Conservation (phyloP, 2,888 invertebrate genomes). For the Brachyptera risi region DNA sequence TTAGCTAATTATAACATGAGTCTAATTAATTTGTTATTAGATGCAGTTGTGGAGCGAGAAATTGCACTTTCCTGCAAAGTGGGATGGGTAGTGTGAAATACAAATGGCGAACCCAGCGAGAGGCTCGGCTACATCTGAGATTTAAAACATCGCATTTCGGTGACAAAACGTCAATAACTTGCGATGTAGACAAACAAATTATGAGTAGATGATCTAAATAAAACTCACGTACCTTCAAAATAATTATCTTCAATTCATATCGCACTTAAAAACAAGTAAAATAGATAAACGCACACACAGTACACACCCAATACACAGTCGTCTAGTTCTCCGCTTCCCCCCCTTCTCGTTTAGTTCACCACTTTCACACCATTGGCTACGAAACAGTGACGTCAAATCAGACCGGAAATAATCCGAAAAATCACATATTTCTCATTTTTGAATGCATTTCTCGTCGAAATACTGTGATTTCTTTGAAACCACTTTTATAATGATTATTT, state of each 20-base stretch:
- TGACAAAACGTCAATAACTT: not conserved
- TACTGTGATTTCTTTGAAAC: too few relatives aligned
- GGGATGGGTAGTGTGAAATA: constrained; percentile 1
- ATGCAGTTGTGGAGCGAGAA: too few relatives aligned
- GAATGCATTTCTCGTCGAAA: too few relatives aligned
- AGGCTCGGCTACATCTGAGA: constrained; percentile 21
- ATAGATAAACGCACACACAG: constrained; percentile 15
- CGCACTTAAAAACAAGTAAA: constrained; percentile 28
- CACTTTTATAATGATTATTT: too few relatives aligned
- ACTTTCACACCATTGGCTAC: not conserved
- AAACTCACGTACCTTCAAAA: constrained; percentile 25
- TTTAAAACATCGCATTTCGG: constrained; percentile 3
- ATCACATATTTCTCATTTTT: too few relatives aligned
- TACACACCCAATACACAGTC: constrained; percentile 26
- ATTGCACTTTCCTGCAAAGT: not conserved
- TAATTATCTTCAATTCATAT: constrained; percentile 25
- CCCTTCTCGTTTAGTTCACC: not conserved
- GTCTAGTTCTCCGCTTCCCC: not conserved
- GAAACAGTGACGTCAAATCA: not conserved
- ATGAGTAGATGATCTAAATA: not conserved
- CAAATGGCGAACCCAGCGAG: constrained; percentile 22
- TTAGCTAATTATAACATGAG: too few relatives aligned
- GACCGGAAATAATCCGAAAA: too few relatives aligned
- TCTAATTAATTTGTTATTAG: too few relatives aligned
- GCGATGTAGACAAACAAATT: not conserved